phyloP scores from a whole-genome alignment of 2,797 vertebrate genomes.

The Thamnophis elegans region DNA sequence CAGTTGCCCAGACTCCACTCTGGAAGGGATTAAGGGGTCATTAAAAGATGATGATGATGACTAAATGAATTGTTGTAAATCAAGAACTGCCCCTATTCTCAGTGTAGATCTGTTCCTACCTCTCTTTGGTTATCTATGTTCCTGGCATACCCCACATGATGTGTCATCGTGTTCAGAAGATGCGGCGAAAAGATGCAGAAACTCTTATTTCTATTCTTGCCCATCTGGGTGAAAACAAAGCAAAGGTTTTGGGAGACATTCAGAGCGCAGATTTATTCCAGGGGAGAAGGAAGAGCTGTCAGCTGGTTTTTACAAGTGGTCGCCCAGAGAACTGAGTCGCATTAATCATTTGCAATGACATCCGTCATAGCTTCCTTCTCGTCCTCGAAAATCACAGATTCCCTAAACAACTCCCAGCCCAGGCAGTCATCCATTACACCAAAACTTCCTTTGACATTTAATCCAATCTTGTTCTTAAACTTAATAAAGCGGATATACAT shows the following conservation, averaged over 20 bases:
- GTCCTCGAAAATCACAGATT: neutral
- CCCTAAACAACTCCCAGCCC: neutral
- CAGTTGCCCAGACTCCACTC: no score
- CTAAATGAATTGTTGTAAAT: neutral
- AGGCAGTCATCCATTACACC: neutral
- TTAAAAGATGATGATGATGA: no score
- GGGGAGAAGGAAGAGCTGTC: neutral
- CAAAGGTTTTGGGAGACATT: neutral
- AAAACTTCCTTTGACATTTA: neutral
- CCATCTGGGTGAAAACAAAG: neutral
- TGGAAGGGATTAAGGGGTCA: no score
- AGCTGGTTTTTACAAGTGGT: neutral
- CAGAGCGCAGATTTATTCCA: neutral
- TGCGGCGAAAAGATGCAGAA: neutral
- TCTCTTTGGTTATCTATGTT: neutral
- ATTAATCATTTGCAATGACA: constrained; percentile 4
- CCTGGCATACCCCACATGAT: neutral
- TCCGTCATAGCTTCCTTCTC: neutral
- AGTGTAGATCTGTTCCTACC: neutral
- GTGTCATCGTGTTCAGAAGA: neutral
- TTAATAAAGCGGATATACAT: neutral
- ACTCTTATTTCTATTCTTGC: neutral
- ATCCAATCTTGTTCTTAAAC: neutral
- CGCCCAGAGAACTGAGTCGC: neutral
- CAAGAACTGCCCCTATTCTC: neutral